phyloP scores from a whole-genome alignment of 2,888 invertebrate species.

The Hydropsyche betteni region DNA sequence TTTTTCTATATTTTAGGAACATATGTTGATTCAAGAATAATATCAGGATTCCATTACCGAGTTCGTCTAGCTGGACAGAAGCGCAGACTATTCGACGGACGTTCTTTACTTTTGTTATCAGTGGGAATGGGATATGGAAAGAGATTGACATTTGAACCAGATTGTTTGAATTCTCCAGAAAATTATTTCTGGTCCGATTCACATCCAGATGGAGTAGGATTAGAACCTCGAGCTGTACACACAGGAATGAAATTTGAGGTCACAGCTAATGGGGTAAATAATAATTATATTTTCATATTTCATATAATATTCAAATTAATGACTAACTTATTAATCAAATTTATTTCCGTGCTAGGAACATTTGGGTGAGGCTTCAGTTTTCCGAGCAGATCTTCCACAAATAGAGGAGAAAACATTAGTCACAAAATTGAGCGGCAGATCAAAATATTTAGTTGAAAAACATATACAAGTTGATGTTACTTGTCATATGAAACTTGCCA shows the following conservation, averaged over 20 bases:
- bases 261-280: conserved; percentile 67
- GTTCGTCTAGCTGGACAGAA: conserved; percentile 74
- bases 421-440: conserved; percentile 60
- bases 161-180: conserved; percentile 67
- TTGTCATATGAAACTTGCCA: conserved; percentile 71
- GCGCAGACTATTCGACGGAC: conserved; percentile 72
- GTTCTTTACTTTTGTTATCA: conserved; percentile 69
- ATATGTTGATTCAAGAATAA: conserved; percentile 75
- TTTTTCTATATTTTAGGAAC: conserved; percentile 64
- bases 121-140: conserved; percentile 82
- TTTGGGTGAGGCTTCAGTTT: conserved; percentile 73
- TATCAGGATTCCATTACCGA: conserved; percentile 77
- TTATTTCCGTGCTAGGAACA: conserved; percentile 57
- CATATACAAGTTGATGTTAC: conserved; percentile 74
- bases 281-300: conserved; percentile 33
- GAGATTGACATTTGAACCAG: conserved; percentile 76
- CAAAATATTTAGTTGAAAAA: conserved; percentile 66
- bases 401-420: conserved; percentile 71
- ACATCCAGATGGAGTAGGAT: conserved; percentile 75
- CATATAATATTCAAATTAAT: background rate
- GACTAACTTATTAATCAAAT: background rate
- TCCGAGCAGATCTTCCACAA: conserved; percentile 74
- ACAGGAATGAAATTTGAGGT: conserved; percentile 74
- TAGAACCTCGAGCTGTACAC: conserved; percentile 73
- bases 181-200: conserved; percentile 84